Conservation (phyloP, 2,797 vertebrate genomes). For the Melanotaenia pygmaea region DNA sequence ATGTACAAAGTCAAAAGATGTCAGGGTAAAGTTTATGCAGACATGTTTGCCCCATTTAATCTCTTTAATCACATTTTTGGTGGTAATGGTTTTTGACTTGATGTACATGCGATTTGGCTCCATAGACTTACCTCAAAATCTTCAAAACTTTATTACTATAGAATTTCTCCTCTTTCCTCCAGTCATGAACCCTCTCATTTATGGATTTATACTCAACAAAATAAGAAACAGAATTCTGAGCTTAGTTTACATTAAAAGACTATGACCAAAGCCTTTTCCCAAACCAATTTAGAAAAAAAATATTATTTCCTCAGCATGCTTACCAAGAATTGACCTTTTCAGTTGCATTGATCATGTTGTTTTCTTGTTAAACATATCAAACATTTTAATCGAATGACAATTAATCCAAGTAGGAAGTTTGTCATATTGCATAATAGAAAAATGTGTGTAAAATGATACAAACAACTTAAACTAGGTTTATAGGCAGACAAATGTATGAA, state of each 20-base stretch:
- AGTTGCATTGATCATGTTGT: too few species aligned
- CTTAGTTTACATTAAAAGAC: not conserved
- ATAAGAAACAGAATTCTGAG: conserved; percentile 43
- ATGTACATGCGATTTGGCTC: conserved; percentile 49
- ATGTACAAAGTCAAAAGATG: conserved; percentile 43
- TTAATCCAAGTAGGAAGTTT: too few species aligned
- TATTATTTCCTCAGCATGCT: too few species aligned
- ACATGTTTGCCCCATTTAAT: conserved; percentile 73
- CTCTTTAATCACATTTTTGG: conserved; percentile 44
- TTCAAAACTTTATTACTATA: conserved; percentile 56
- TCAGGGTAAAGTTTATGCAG: conserved; percentile 68
- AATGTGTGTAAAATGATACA: too few species aligned
- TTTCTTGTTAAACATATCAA: too few species aligned
- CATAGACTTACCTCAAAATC: conserved; percentile 28
- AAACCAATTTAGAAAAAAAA: too few species aligned
- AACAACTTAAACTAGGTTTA: too few species aligned
- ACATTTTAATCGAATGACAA: too few species aligned
- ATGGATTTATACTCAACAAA: conserved; percentile 61
- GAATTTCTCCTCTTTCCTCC: conserved; percentile 60
- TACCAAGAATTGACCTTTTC: too few species aligned
- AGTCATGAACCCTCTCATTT: conserved; percentile 61
- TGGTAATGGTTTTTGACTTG: conserved; percentile 61
- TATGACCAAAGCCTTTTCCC: not conserved
- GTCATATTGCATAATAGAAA: too few species aligned
- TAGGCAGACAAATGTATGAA: too few species aligned